Base-by-base conservation (phyloP, 2,113 vertebrate genomes). In the Garra rufa region DNA sequence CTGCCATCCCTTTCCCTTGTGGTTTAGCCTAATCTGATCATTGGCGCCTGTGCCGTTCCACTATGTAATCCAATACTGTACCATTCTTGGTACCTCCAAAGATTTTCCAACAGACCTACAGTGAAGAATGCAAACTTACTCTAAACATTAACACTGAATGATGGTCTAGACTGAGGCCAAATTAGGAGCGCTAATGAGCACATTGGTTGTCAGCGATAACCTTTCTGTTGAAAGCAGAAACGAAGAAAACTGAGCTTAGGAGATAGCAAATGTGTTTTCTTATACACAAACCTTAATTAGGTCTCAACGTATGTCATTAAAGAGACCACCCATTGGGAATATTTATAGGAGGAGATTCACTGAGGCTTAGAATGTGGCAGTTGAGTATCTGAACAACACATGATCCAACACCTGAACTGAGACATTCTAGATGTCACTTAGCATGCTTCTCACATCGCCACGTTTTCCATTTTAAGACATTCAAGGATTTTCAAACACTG, bases 21-120 rank as follows among this genome's bases (percentile, higher is more conserved):
- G 52, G 50, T 85, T 73, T 44, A 34, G 34, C 19, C 44, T 70
- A 69, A 85, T 85, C 86, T 86, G 63, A 90, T 88, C 63, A 83
- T 80, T 67, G 81, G 74, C 84, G 85, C 90, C 86, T 83, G 87
- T 91, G 85, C 83, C 48, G 61, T 82, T 89, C 67, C 86, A 84
- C 83, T 90, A 77, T 88, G 84, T 76, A 91, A 91, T 85, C 86
- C 89, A 89, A 93, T 91, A 83, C 81, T 89, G 87, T 50, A 34
- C 28, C 34, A 24, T 1, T 79, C 70, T 83, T 48, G 17, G 50
- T 67, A 80, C 76, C 89, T 87, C 52, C 43, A 43, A 84, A 81
- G 85, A 41, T 80, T 87, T 83, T 86, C 87, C 70, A 43, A 50
- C 71, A 55, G 70, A 76, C 44, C 6, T 86, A 41, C 69, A 86